phyloP scores from a whole-genome alignment of 2,888 invertebrate genomes.

The Monopis laevigella region DNA sequence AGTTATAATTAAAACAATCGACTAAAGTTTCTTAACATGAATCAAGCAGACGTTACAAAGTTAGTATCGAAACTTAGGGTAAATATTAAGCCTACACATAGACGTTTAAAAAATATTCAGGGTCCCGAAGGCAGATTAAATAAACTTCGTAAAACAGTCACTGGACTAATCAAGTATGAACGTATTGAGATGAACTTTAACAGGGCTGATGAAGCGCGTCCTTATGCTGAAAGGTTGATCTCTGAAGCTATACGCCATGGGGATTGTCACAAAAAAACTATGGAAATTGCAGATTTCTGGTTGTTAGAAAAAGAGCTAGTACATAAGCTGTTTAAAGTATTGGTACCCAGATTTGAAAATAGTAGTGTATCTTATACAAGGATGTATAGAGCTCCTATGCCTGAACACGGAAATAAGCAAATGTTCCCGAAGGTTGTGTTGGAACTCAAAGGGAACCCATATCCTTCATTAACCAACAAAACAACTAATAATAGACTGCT shows the following conservation, averaged over 20 bases:
- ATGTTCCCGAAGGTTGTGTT: slow-evolving; percentile 72
- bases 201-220: slow-evolving; percentile 86
- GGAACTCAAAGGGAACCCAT: slow-evolving; percentile 85
- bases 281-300: slow-evolving; percentile 93
- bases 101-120: slow-evolving; percentile 69
- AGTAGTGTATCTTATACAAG: slow-evolving; percentile 76
- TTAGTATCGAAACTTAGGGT: slow-evolving; percentile 79
- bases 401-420: slow-evolving; percentile 26
- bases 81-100: slow-evolving; percentile 67
- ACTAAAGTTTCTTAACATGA: no score
- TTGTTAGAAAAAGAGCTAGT: slow-evolving; percentile 87
- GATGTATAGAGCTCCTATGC: slow-evolving; percentile 76
- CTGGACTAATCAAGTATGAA: slow-evolving; percentile 88
- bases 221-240: slow-evolving; percentile 92
- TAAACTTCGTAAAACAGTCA: slow-evolving; percentile 84
- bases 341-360: slow-evolving; percentile 84
- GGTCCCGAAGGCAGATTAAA: slow-evolving; percentile 86
- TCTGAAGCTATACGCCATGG: slow-evolving; percentile 91
- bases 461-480: slow-evolving; percentile 73
- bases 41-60: slow-evolving; percentile 83
- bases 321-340: slow-evolving; percentile 93
- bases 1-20: no score
- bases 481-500: slow-evolving; percentile 71
- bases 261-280: slow-evolving; percentile 84
- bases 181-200: slow-evolving; percentile 83